Conservation (phyloP, 1,140 invertebrate genomes). For the Zaprionus kolodkinae region DNA sequence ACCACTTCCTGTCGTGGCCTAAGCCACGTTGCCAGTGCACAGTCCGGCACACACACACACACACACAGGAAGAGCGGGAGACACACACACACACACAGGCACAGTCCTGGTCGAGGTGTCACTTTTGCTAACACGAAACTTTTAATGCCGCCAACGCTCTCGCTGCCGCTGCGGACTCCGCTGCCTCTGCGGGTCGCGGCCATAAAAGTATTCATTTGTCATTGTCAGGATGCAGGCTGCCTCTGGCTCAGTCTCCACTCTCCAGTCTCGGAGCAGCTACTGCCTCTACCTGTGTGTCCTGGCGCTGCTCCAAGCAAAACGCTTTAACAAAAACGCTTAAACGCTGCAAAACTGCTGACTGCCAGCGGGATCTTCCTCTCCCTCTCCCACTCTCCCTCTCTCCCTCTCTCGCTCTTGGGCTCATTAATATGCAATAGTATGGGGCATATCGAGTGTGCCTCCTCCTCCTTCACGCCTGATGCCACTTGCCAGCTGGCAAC, state of each 20-base stretch:
- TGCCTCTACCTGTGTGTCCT: not conserved
- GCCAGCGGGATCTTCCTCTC: slow-evolving; percentile 3
- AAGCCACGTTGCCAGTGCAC: slow-evolving; percentile 57
- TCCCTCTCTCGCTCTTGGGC: slow-evolving; percentile 32
- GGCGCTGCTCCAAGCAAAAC: slow-evolving; percentile 30
- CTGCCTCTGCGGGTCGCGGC: slow-evolving; percentile 58
- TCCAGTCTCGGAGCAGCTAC: not conserved
- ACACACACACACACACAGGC: slow-evolving; percentile 22
- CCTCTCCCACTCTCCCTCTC: too few species aligned
- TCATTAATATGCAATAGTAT: slow-evolving; percentile 80
- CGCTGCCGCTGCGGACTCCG: slow-evolving; percentile 23
- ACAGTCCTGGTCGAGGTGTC: slow-evolving; percentile 57
- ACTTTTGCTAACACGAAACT: slow-evolving; percentile 71
- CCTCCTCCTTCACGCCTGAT: slow-evolving; percentile 16
- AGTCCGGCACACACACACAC: slow-evolving; percentile 18
- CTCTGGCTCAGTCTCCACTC: slow-evolving; percentile 19
- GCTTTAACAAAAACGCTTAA: slow-evolving; percentile 60
- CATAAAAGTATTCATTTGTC: slow-evolving; percentile 82
- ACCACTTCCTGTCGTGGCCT: slow-evolving; percentile 77
- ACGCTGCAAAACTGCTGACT: slow-evolving; percentile 51
- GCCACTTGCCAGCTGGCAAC: slow-evolving; percentile 45
- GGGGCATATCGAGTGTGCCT: slow-evolving; percentile 19
- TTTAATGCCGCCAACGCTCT: slow-evolving; percentile 60
- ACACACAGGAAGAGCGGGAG: not conserved
- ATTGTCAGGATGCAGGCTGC: slow-evolving; percentile 65